A percentile compares a stretch with the other conserved stretches of the same genome.
phyloP scores from a whole-genome alignment of 2,113 vertebrate genomes.

The Copsychus sechellarum region DNA sequence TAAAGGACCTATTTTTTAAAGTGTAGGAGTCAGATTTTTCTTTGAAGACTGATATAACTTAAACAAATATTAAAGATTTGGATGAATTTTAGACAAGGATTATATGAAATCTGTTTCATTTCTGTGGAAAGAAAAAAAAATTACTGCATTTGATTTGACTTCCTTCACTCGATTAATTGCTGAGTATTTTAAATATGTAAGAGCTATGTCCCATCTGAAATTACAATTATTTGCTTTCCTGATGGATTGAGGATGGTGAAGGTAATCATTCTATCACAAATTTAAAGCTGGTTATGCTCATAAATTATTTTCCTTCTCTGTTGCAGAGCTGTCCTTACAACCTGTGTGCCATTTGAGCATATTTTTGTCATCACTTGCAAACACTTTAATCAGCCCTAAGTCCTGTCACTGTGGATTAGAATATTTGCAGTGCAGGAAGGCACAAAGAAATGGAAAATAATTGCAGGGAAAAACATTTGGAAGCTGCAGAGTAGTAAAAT shows the following conservation, averaged over 20 bases:
- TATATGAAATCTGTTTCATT: background rate
- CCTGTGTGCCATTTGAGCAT: background rate
- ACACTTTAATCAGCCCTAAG: constrained; percentile 1
- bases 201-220: background rate
- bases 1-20: background rate
- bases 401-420: background rate
- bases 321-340: constrained; percentile 22
- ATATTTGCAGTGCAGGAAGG: background rate
- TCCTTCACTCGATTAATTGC: background rate
- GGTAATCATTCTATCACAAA: constrained; percentile 14
- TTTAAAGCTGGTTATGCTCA: constrained; percentile 36
- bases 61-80: background rate
- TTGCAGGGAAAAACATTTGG: background rate
- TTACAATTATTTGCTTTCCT: background rate
- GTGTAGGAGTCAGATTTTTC: background rate
- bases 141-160: background rate
- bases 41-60: background rate
- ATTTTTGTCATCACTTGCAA: constrained; percentile 48
- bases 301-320: background rate
- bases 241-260: background rate
- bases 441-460: background rate
- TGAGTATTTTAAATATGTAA: background rate
- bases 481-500: background rate
- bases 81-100: background rate
- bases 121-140: background rate